Base-by-base conservation (phyloP, 2,888 invertebrate genomes). In the Campoplex capitator region DNA sequence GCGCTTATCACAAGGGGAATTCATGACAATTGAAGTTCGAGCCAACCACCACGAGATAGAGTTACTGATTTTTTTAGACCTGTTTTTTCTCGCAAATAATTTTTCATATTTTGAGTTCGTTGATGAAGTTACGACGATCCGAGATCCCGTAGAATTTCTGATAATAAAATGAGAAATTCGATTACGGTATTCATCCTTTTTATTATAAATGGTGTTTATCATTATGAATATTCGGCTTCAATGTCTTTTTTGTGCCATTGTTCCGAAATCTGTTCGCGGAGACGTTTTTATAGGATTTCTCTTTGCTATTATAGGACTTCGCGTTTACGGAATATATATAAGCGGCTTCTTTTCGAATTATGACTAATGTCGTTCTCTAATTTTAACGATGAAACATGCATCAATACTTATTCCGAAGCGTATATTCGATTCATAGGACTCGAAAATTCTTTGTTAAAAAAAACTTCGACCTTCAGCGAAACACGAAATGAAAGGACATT, bases 41-140 rank as follows among this genome's bases (percentile, higher is more conserved):
- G 6, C 42, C n/a, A 1, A 4, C 45, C 38, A 8, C 65, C 54
- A 6, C 32, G 28, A 83, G 83, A 83, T 83, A 62, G 45, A 77
- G 71, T 38, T 73, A 28, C 45, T 23, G 45, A 65, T 35, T 18
- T 38, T 56, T 54, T n/a, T 38, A 32, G 35, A n/a, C n/a, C 2
- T 9, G 2, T n/a, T 42, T 32, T 62, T 58, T 11, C 28, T 3
- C 11, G 58, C 0, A 28, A 28, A 32, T 58, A 11, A 11, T 1
- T 16, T 62, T 32, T 13, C 0, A 45, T 16, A 16, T 32, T 6
- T 13, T 6, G 28, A 32, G 32, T 6, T 13, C 6, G 1, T 4
- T 32, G 16, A 62, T 62, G 4, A 6, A 32, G 16, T 32, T 62
- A 18, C 13, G 45, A 13, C 11, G 11, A 45, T 13, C 3, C 13